Evolutionary conservation across 2,113 vertebrate species (phyloP).

Genomic region (Cheilinus undulatus): DNA sequence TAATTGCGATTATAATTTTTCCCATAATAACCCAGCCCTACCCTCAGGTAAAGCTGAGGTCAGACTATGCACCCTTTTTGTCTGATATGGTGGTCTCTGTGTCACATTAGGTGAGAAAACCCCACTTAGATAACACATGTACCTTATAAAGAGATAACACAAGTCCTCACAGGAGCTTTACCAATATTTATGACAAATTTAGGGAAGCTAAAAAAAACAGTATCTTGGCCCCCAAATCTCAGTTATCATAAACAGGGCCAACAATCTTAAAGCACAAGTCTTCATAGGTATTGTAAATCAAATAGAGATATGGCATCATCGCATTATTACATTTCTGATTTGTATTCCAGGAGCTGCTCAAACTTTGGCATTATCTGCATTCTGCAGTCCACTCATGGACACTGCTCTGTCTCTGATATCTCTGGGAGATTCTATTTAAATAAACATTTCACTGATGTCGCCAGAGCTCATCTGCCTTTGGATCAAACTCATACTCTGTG

Average conservation of each 20-base stretch:
- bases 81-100: too few species aligned
- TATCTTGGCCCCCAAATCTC: background rate
- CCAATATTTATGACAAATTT: background rate
- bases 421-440: slow-evolving; percentile 57
- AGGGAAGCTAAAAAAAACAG: background rate
- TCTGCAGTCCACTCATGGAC: slow-evolving; percentile 54
- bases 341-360: slow-evolving; percentile 41
- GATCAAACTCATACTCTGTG: slow-evolving; percentile 42
- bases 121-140: too few species aligned
- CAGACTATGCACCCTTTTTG: too few species aligned
- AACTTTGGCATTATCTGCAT: slow-evolving; percentile 38
- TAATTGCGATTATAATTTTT: too few species aligned
- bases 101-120: too few species aligned
- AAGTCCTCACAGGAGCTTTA: too few species aligned
- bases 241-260: background rate
- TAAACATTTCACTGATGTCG: slow-evolving; percentile 54
- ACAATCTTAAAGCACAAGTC: slow-evolving; percentile 3
- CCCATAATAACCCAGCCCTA: too few species aligned
- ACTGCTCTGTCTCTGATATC: slow-evolving; percentile 33
- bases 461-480: slow-evolving; percentile 53
- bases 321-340: slow-evolving; percentile 50
- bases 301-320: slow-evolving; percentile 29
- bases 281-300: slow-evolving; percentile 6
- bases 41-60: too few species aligned
- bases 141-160: too few species aligned